These are phyloP conservation scores for Tipula vernalis DNA, from an alignment of 2,888 invertebrate genomes.

Conservation along the genomic window DNA sequence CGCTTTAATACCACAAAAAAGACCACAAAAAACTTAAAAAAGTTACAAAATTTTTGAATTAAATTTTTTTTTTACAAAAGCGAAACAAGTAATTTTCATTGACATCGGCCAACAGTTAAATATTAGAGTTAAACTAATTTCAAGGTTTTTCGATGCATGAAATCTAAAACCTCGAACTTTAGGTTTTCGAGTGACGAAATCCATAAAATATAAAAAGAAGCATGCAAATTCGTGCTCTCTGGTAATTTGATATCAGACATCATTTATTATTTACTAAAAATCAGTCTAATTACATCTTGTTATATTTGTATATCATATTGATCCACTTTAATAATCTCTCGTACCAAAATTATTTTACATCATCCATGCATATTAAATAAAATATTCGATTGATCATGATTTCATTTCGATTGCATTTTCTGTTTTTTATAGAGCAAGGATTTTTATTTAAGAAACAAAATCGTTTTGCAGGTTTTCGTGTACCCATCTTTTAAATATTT, in stretches of 20 bases:
- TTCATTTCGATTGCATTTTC: not conserved
- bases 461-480: not conserved
- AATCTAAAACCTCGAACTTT: not conserved
- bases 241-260: not conserved
- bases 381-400: not conserved
- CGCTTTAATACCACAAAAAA: too few relatives aligned
- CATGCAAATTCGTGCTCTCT: not conserved
- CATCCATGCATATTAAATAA: not conserved
- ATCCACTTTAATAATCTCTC: not conserved
- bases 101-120: not conserved
- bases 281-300: not conserved
- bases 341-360: not conserved
- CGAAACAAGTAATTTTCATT: not conserved
- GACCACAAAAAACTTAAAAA: too few relatives aligned
- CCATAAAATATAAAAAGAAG: too few relatives aligned
- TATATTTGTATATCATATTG: not conserved
- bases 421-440: not conserved
- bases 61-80: not conserved
- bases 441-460: not conserved
- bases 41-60: not conserved
- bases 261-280: not conserved
- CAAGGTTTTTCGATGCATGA: not conserved
- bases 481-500: not conserved
- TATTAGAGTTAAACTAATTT: not conserved
- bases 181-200: not conserved